Evolutionary conservation across 2,888 invertebrate genomes (phyloP), one percentile per base, ranked within the genome.

Genomic region (Apoda limacodes): DNA sequence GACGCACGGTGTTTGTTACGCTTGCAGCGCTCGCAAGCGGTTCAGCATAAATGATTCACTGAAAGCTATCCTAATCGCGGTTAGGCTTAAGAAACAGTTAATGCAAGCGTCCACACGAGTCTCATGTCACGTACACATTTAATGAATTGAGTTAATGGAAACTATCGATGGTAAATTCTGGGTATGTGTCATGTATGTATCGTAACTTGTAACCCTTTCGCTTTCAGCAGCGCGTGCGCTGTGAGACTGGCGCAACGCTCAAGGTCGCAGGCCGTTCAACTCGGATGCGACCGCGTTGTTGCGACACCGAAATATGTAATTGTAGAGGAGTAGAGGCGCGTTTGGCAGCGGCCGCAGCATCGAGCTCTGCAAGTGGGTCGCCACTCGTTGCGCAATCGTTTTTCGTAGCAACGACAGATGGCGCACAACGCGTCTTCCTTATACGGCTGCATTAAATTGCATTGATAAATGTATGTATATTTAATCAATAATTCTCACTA

Each of bases 221-320:
- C 78, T 76, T 75, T 74, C 74, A 57, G 64, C 57, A 48, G 59
- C 66, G 70, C 67, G 70, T 64, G 61, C 55, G 58, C 60, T 55
- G 58, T 70, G n/a, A n/a, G n/a, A n/a, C n/a, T n/a, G n/a, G n/a
- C n/a, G 72, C 70, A 71, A 69, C 60, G 46, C 64, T 61, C 78
- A 80, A 78, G 80, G 78, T 75, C 80, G 76, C 60, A 70, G 74
- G 75, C 67, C 78, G 70, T 80, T 80, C 78, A 80, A 78, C 80
- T 80, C 80, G 78, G 80, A 80, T 78, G 78, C 75, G 71, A 74
- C 71, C 67, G 62, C 51, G 63, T 43, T 48, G 64, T 80, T 78
- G 78, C 80, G 76, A 76, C 78, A 78, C 68, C 65, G 62, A 69
- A 72, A 76, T 72, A 75, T 75, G 75, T 76, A 76, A 78, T 75